Evolutionary conservation across 2,797 vertebrate genomes (phyloP).

Genomic region (Peromyscus aztecus): DNA sequence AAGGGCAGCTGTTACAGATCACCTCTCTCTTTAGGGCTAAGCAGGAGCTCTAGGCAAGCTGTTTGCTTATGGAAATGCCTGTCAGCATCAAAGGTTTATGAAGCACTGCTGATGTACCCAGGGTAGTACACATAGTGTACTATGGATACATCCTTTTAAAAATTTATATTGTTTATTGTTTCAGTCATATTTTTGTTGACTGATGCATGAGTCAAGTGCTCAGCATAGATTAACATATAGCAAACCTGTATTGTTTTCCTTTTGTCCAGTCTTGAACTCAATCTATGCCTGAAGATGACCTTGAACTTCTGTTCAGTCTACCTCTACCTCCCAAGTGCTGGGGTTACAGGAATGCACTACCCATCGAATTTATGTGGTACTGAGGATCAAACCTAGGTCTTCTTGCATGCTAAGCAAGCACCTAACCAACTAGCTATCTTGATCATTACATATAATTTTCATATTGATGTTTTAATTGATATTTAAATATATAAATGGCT

Average conservation of each 20-base stretch:
- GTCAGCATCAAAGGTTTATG: background rate
- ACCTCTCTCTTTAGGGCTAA: slow-evolving; percentile 12
- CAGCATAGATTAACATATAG: background rate
- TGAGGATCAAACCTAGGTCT: background rate
- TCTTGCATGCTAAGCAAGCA: background rate
- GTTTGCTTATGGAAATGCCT: slow-evolving; percentile 6
- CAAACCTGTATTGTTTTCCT: background rate
- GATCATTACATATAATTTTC: slow-evolving; percentile 25
- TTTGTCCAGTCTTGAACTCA: background rate
- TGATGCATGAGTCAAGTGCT: background rate
- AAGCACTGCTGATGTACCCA: background rate
- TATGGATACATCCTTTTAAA: background rate
- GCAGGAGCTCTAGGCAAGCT: background rate
- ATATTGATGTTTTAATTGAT: background rate
- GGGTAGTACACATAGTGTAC: background rate
- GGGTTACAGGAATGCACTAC: background rate
- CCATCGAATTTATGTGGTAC: background rate
- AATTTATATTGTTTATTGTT: background rate
- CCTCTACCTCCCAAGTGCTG: background rate
- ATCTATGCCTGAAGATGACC: background rate
- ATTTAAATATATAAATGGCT: background rate
- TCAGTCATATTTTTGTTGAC: background rate
- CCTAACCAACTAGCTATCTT: background rate
- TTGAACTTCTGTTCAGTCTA: background rate
- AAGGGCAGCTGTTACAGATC: slow-evolving; percentile 38